phyloP scores from a whole-genome alignment of 1,140 invertebrate species.

The Drosophila teissieri region DNA sequence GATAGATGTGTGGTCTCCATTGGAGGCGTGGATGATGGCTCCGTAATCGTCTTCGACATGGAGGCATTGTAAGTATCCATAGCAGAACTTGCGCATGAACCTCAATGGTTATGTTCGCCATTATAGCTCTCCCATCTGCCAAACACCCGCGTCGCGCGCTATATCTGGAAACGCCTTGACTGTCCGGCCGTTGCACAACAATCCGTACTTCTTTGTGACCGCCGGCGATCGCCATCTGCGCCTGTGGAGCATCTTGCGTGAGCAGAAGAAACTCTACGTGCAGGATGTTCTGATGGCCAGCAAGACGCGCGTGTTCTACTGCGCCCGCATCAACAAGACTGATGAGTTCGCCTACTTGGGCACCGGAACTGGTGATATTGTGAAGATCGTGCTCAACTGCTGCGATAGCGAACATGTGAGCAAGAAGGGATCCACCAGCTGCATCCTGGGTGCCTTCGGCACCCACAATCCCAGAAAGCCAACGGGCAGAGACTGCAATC shows the following conservation, averaged over 20 bases:
- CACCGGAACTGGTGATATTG: slow-evolving; percentile 89
- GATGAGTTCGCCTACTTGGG: slow-evolving; percentile 93
- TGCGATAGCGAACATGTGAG: slow-evolving; percentile 86
- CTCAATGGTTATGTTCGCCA: not conserved
- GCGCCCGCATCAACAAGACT: slow-evolving; percentile 87
- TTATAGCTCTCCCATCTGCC: slow-evolving; percentile 87
- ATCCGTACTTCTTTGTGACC: slow-evolving; percentile 88
- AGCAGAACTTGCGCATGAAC: too few species aligned
- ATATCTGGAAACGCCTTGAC: slow-evolving; percentile 88
- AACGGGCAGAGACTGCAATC: slow-evolving; percentile 76
- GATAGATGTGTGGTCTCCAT: slow-evolving; percentile 93
- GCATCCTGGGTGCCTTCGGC: slow-evolving; percentile 89
- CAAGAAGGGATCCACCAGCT: slow-evolving; percentile 85
- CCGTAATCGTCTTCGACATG: slow-evolving; percentile 91
- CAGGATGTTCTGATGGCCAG: slow-evolving; percentile 90
- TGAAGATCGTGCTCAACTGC: slow-evolving; percentile 89
- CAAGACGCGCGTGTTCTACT: slow-evolving; percentile 88
- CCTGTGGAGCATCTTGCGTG: slow-evolving; percentile 91
- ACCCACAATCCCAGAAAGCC: slow-evolving; percentile 79
- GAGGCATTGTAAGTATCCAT: slow-evolving; percentile 81
- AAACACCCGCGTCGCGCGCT: slow-evolving; percentile 87
- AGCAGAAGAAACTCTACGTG: slow-evolving; percentile 89
- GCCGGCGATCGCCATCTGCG: slow-evolving; percentile 89
- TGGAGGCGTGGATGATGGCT: slow-evolving; percentile 95
- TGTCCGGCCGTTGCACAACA: slow-evolving; percentile 86